These are phyloP conservation scores for Harlomillsia oculata DNA, from an alignment of 1,140 invertebrate genomes.

Conservation along the genomic window DNA sequence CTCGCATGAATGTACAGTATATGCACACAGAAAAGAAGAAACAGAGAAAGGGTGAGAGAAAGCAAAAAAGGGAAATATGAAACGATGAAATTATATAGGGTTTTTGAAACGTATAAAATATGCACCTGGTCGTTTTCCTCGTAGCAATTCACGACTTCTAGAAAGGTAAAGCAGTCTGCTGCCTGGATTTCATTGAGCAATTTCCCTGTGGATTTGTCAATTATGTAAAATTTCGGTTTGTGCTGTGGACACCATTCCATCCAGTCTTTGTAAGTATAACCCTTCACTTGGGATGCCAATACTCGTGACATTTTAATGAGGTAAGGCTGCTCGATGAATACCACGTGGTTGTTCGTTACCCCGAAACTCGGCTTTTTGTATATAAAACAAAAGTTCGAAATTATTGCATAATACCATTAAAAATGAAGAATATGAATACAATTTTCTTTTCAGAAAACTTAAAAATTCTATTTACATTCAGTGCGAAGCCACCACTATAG, in stretches of 20 bases:
- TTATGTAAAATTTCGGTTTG: slow-evolving; percentile 41
- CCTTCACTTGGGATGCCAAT: slow-evolving; percentile 22
- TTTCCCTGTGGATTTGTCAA: slow-evolving; percentile 43
- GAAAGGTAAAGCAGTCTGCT: slow-evolving; percentile 44
- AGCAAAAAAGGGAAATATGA: too few relatives aligned
- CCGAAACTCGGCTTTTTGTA: slow-evolving; percentile 40
- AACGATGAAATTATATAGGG: too few relatives aligned
- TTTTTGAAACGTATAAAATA: too few relatives aligned
- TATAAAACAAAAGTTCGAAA: slow-evolving; percentile 35
- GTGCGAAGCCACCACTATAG: too few relatives aligned
- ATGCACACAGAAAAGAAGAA: too few relatives aligned
- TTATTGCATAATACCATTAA: too few relatives aligned
- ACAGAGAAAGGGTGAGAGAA: too few relatives aligned
- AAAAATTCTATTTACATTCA: too few relatives aligned
- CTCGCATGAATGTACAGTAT: too few relatives aligned
- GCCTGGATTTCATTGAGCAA: slow-evolving; percentile 40
- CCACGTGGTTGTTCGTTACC: slow-evolving; percentile 45
- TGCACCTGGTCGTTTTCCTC: slow-evolving; percentile 42
- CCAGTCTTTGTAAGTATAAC: slow-evolving; percentile 4
- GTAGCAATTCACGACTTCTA: slow-evolving; percentile 48
- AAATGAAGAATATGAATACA: too few relatives aligned
- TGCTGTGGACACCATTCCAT: slow-evolving; percentile 26
- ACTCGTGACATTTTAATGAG: not conserved
- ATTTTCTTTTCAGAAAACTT: too few relatives aligned
- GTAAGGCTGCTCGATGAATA: slow-evolving; percentile 45